Evolutionary conservation across 1,140 invertebrate species (phyloP).

Genomic region (Atta texana): DNA sequence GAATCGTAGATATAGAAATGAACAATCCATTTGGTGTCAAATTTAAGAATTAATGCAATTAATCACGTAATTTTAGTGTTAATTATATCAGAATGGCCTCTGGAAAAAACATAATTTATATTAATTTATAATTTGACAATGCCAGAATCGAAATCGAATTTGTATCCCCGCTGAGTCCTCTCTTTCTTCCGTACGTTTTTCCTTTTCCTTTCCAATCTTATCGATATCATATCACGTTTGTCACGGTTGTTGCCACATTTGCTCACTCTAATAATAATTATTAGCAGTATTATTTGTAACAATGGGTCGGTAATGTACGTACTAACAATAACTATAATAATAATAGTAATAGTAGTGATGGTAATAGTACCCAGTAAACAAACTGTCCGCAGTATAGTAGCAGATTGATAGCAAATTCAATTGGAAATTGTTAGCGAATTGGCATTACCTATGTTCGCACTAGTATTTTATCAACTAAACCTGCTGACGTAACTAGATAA

Average conservation of each 20-base stretch:
- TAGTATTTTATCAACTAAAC: background rate
- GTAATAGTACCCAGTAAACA: slow-evolving; percentile 24
- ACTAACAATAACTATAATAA: slow-evolving; percentile 62
- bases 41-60: background rate
- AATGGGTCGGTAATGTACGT: slow-evolving; percentile 30
- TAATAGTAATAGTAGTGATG: slow-evolving; percentile 53
- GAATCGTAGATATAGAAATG: background rate
- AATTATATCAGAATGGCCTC: slow-evolving; percentile 2
- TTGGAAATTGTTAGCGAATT: background rate
- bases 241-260: slow-evolving; percentile 47
- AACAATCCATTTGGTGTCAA: background rate
- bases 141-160: background rate
- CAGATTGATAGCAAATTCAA: slow-evolving; percentile 1
- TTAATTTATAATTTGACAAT: slow-evolving; percentile 2
- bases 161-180: background rate
- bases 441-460: too few relatives aligned
- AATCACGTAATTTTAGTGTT: background rate
- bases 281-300: slow-evolving; percentile 47
- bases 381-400: slow-evolving; percentile 6
- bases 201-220: background rate
- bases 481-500: background rate
- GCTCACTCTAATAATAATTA: slow-evolving; percentile 50
- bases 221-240: background rate
- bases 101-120: background rate
- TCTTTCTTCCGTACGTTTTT: background rate